Base-by-base conservation (phyloP, 2,888 invertebrate genomes). In the Cryptosula pallasiana region DNA sequence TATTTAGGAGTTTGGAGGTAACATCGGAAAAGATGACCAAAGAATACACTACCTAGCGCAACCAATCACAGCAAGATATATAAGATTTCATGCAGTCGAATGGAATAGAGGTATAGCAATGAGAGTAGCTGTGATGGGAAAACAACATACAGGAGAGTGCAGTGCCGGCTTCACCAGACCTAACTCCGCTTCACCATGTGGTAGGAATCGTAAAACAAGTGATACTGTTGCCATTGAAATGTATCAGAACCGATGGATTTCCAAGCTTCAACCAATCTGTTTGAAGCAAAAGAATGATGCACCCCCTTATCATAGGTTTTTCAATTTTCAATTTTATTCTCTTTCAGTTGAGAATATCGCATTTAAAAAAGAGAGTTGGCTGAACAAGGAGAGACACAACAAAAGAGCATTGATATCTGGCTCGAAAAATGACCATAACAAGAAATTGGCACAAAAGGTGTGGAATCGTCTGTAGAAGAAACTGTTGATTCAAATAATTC, bases 291-390 rank as follows among this genome's bases (percentile, higher is more conserved):
- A n/a, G n/a, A n/a, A n/a, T n/a, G n/a, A n/a, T n/a, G n/a, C n/a
- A n/a, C n/a, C n/a, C n/a, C n/a, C n/a, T n/a, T n/a, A n/a, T n/a
- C n/a, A n/a, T n/a, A n/a, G n/a, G n/a, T n/a, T n/a, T n/a, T n/a
- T n/a, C n/a, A n/a, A n/a, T n/a, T n/a, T n/a, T n/a, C n/a, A n/a
- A n/a, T n/a, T n/a, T n/a, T n/a, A n/a, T n/a, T n/a, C n/a, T 72
- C 35, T 79, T 79, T 2, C 79, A 87, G 87, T 87, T 70, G 87
- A 87, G 76, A 87, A 87, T 76, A 77, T 87, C 72, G 87, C 87
- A 1, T 87, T 81, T 79, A 82, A 85, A 73, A 86, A 86, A 72
- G 84, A 85, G 70, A 86, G 87, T 0, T 87, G 87, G 86, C 85
- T 87, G 73, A 87, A 87, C 78, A 86, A 77, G 73, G 87, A 87